Percentiles rank a stretch among this genome's conserved stretches.
These are phyloP conservation scores for Rhodophaea formosa DNA, from an alignment of 2,888 invertebrate genomes.

Conservation along the genomic window DNA sequence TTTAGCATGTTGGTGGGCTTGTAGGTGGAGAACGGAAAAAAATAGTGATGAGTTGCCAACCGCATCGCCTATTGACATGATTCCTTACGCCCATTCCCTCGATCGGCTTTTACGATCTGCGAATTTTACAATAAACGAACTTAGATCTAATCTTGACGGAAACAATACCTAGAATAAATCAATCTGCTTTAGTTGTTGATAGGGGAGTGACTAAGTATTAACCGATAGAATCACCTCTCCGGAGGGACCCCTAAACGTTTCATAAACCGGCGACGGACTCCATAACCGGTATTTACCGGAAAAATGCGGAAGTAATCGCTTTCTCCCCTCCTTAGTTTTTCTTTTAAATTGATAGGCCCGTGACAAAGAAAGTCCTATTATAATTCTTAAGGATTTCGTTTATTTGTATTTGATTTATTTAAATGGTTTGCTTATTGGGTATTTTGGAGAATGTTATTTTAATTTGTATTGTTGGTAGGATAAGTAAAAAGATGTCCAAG, in stretches of 20 bases:
- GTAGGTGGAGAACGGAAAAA: no score
- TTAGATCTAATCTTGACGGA: no score
- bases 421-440: neutral
- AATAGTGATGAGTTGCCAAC: no score
- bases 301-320: slow-evolving; percentile 38
- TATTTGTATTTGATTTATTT: neutral
- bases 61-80: no score
- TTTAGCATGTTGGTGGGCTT: no score
- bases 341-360: slow-evolving; percentile 32
- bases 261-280: slow-evolving; percentile 21
- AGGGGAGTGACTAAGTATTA: neutral
- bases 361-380: slow-evolving; percentile 18
- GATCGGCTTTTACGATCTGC: no score
- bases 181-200: no score
- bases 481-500: no score
- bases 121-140: no score
- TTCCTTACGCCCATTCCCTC: no score
- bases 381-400: neutral
- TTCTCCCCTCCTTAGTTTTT: slow-evolving; percentile 27
- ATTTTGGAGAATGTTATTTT: neutral
- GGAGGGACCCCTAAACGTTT: slow-evolving; percentile 5
- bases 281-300: slow-evolving; percentile 27
- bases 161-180: no score
- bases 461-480: no score
- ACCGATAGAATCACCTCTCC: neutral